A percentile compares a stretch with the other conserved stretches of the same genome.
These are phyloP conservation scores for Penaeus japonicus DNA, from an alignment of 1,140 invertebrate species.

Conservation along the genomic window DNA sequence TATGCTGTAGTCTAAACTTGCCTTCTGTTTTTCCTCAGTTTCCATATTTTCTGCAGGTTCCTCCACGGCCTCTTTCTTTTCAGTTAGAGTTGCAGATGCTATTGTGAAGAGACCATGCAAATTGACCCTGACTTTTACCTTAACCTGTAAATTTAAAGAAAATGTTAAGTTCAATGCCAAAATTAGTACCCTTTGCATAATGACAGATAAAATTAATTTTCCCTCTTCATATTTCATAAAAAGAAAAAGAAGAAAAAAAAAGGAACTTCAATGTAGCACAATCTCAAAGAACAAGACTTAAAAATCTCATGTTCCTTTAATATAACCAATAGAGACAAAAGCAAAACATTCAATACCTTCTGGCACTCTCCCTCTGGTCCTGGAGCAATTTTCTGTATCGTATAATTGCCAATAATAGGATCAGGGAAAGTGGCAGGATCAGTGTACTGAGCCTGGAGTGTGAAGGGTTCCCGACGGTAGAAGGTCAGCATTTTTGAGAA, in stretches of 20 bases:
- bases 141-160: constrained; percentile 69
- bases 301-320: no score
- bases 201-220: no score
- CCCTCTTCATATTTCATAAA: no score
- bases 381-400: constrained; percentile 84
- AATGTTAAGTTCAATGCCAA: no score
- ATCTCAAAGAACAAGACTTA: no score
- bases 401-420: constrained; percentile 82
- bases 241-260: no score
- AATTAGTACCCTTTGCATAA: no score
- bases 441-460: constrained; percentile 82
- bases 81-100: constrained; percentile 82
- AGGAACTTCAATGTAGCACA: no score
- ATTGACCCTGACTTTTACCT: constrained; percentile 94
- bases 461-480: constrained; percentile 86
- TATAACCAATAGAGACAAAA: background rate
- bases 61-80: constrained; percentile 72
- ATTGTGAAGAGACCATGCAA: constrained; percentile 90
- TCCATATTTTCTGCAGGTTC: constrained; percentile 65
- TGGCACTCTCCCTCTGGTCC: constrained; percentile 85
- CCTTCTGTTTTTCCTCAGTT: constrained; percentile 65
- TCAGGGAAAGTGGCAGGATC: constrained; percentile 77
- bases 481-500: constrained; percentile 95
- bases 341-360: constrained; percentile 67
- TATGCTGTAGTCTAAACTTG: background rate